Conservation (phyloP, 2,797 vertebrate species). For the Harpagifer antarcticus region DNA sequence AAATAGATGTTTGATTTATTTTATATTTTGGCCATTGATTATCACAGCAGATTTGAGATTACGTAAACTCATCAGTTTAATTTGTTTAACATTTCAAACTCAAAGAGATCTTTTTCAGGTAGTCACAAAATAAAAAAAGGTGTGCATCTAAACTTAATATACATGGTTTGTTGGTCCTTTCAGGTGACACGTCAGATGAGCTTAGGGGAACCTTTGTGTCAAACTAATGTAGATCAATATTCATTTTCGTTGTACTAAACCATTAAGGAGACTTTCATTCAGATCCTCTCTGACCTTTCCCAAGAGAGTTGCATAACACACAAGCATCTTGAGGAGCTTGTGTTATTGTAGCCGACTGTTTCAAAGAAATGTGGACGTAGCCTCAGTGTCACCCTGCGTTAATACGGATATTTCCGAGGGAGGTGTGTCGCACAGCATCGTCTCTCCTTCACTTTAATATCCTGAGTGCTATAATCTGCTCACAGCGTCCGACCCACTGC, state of each 20-base stretch:
- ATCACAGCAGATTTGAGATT: not conserved
- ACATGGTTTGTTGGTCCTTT: not conserved
- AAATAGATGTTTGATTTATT: not conserved
- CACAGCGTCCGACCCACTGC: slow-evolving; percentile 67
- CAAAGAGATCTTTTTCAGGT: too few species aligned
- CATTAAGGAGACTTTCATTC: not conserved
- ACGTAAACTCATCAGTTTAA: too few species aligned
- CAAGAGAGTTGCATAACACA: not conserved
- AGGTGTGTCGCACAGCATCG: slow-evolving; percentile 62
- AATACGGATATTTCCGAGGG: slow-evolving; percentile 60
- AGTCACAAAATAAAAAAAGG: too few species aligned
- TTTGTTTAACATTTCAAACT: too few species aligned
- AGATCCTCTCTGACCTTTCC: slow-evolving; percentile 4
- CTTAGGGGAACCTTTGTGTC: not conserved
- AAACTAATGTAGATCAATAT: not conserved
- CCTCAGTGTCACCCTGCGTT: slow-evolving; percentile 45
- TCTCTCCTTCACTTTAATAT: slow-evolving; percentile 77
- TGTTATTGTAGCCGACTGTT: slow-evolving; percentile 32
- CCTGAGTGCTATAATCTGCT: slow-evolving; percentile 83
- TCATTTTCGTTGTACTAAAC: not conserved
- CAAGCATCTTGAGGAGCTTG: not conserved
- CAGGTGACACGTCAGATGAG: slow-evolving; percentile 2
- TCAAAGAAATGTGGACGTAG: slow-evolving; percentile 42
- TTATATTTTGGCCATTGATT: too few species aligned
- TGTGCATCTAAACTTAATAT: not conserved